Conservation (phyloP, 92 coral and sea anemone species). For the Zoanthus gigantus region DNA sequence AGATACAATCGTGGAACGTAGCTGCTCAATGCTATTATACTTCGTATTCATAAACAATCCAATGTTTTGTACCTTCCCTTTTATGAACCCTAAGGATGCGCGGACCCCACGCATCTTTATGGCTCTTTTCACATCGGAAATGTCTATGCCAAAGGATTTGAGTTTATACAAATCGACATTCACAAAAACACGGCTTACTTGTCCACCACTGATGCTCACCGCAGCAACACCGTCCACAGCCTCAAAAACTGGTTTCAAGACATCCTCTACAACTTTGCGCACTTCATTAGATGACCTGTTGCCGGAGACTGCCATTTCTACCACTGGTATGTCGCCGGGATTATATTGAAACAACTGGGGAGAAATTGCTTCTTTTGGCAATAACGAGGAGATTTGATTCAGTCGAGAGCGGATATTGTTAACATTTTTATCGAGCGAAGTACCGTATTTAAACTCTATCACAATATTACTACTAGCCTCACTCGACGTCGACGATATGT, state of each 20-base stretch:
- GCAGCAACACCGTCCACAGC: not conserved
- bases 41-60: not conserved
- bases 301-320: not conserved
- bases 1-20: no score
- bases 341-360: not conserved
- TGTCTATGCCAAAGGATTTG: not conserved
- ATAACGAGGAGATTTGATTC: not conserved
- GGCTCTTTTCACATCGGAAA: not conserved
- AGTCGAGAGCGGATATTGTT: not conserved
- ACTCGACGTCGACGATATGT: not conserved
- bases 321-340: not conserved
- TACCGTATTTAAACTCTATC: not conserved
- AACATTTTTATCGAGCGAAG: not conserved
- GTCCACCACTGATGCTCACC: not conserved
- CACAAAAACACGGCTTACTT: not conserved
- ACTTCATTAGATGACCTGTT: not conserved
- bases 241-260: not conserved
- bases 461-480: not conserved
- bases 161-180: not conserved
- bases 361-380: not conserved
- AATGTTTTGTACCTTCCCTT: not conserved
- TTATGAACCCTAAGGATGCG: not conserved
- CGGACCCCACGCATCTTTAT: not conserved
- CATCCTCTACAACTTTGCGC: not conserved
- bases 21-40: not conserved